A percentile compares a stretch with the other conserved stretches of the same genome.
Evolutionary conservation across 2,888 invertebrate species (phyloP).

Genomic region (Marasmarcha lunaedactyla): DNA sequence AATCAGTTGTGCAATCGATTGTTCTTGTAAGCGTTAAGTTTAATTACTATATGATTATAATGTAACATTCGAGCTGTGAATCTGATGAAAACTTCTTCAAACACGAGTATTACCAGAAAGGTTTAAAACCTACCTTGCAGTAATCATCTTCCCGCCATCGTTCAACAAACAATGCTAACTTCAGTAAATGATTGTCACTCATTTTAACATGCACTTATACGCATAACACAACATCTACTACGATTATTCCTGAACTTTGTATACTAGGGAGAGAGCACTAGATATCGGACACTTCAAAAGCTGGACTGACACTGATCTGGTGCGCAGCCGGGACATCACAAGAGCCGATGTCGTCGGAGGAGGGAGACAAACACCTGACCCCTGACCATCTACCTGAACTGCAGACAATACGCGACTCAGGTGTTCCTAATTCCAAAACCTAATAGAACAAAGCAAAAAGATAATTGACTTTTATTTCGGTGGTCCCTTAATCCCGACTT

Average conservation of each 20-base stretch:
- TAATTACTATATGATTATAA: too few relatives aligned
- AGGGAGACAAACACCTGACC: not conserved
- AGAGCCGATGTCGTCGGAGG: not conserved
- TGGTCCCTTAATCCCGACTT: too few relatives aligned
- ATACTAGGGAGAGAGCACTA: not conserved
- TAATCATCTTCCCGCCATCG: constrained; percentile 54
- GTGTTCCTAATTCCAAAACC: too few relatives aligned
- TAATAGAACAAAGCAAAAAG: too few relatives aligned
- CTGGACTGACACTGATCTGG: not conserved
- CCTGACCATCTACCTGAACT: not conserved
- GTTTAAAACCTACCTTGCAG: constrained; percentile 27
- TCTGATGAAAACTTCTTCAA: too few relatives aligned
- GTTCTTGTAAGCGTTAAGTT: too few relatives aligned
- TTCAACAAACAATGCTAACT: constrained; percentile 41
- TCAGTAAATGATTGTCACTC: constrained; percentile 34
- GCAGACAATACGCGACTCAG: too few relatives aligned
- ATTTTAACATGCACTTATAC: constrained; percentile 17
- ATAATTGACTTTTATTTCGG: too few relatives aligned
- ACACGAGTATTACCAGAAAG: too few relatives aligned
- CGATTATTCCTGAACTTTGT: not conserved
- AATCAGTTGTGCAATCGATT: too few relatives aligned
- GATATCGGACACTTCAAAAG: not conserved
- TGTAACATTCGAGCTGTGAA: too few relatives aligned
- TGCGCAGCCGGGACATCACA: not conserved
- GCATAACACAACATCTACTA: constrained; percentile 5